These are phyloP conservation scores for Cladopsammia gracilis DNA, from an alignment of 64 coral and sea anemone species.

Conservation along the genomic window DNA sequence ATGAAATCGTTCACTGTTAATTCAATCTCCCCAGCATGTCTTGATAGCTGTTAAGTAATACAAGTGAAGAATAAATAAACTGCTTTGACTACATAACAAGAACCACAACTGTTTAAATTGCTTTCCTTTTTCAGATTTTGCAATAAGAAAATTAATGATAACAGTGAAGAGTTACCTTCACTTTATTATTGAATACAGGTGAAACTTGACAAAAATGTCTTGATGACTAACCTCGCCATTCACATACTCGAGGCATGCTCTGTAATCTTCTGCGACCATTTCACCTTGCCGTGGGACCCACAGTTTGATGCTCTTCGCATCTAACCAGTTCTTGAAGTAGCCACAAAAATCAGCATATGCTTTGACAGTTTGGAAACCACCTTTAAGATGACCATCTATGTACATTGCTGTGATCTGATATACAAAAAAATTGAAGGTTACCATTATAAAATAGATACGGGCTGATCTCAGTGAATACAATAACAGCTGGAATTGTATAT, in stretches of 20 bases:
- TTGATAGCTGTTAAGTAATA: conserved; percentile 63
- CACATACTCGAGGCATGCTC: conserved; percentile 94
- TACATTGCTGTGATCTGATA: conserved; percentile 97
- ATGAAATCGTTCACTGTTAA: conserved; percentile 95
- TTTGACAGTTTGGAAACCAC: conserved; percentile 97
- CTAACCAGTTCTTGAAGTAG: conserved; percentile 99
- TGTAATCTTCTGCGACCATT: conserved; percentile 97
- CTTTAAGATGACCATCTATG: conserved; percentile 96
- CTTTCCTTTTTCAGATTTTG: too few relatives aligned
- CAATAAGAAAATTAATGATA: not conserved
- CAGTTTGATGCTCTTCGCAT: conserved; percentile 97
- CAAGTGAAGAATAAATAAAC: not conserved
- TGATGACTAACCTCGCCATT: conserved; percentile 88
- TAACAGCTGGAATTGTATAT: too few relatives aligned
- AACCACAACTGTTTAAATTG: not conserved
- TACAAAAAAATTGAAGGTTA: conserved; percentile 5
- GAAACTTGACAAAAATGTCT: not conserved
- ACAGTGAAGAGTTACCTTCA: not conserved
- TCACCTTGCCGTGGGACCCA: conserved; percentile 96
- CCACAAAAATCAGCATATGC: conserved; percentile 99
- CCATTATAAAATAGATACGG: not conserved
- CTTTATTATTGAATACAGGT: too few relatives aligned
- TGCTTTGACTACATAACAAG: not conserved
- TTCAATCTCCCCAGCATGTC: conserved; percentile 91
- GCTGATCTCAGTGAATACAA: not conserved